Evolutionary conservation across 2,888 invertebrate genomes (phyloP), one percentile per base, ranked within the genome.

Genomic region (Oscheius sp.): DNA sequence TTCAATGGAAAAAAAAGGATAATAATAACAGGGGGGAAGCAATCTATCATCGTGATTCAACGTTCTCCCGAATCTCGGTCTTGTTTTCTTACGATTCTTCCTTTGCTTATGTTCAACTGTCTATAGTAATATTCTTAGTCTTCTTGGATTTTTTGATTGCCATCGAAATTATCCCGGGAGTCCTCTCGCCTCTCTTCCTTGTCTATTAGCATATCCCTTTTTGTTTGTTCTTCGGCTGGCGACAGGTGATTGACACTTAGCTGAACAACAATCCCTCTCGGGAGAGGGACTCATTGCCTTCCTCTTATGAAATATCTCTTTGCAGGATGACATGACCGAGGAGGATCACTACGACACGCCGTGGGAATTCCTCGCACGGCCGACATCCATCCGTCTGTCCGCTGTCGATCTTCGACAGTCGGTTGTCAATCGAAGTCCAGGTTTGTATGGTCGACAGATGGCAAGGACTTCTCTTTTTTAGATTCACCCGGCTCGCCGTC

Each of bases 271-370:
- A 33, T 26, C 59, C 59, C 59, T 32, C 12, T 30, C 56, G 38
- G 36, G 12, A 3, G 45, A 14, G 24, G 36, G 20, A 26, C 57
- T 4, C 22, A 33, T 24, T 8, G n/a, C 32, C 38, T 28, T 24
- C 28, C n/a, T 59, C 41, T 44, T 57, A 24, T 26, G 33, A 17
- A 22, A 38, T 57, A 12, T 38, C 26, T n/a, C 28, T 26, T 51
- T 12, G 14, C 9, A 54, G 17, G 20, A 59, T 59, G 59, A n/a
- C 44, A 59, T 59, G 59, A 59, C 59, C 2, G 59, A 59, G 22
- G 82, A 82, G 68, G 82, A 80, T 33, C 82, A 83, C 63, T 83
- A 83, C 68, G 83, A 83, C 69, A 82, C 80, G 26, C 83, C 83
- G 24, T 83, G 83, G 83, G 83, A 83, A 62, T 84, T 82, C 59